phyloP scores from a whole-genome alignment of 2,888 invertebrate genomes.

The Nephrotoma flavescens region DNA sequence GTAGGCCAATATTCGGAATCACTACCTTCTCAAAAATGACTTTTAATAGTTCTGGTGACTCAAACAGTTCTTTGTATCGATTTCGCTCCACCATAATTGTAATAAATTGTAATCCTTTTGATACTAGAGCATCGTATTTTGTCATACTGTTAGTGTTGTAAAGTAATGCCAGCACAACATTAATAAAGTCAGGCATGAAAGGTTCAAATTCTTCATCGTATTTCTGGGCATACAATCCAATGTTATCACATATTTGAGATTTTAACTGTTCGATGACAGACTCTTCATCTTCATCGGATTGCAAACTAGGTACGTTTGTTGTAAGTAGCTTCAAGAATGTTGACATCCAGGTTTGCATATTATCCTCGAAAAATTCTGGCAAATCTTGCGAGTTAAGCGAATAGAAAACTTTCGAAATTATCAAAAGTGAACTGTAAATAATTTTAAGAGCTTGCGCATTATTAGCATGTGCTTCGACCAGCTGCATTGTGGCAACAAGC shows the following conservation, averaged over 20 bases:
- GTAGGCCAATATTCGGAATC: conserved; percentile 92
- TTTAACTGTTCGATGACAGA: conserved; percentile 82
- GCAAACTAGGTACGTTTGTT: conserved; percentile 58
- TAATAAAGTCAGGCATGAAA: conserved; percentile 84
- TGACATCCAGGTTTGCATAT: conserved; percentile 91
- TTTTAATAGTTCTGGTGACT: conserved; percentile 70
- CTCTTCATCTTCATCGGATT: conserved; percentile 68
- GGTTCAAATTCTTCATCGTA: conserved; percentile 95
- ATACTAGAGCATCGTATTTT: conserved; percentile 89
- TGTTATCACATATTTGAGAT: conserved; percentile 92
- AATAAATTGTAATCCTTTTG: conserved; percentile 89
- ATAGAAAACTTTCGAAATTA: conserved; percentile 91
- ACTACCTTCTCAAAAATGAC: conserved; percentile 97
- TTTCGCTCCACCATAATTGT: conserved; percentile 86
- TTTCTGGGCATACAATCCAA: conserved; percentile 88
- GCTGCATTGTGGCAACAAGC: conserved; percentile 73
- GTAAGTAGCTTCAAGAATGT: conserved; percentile 71
- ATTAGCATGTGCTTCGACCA: conserved; percentile 60
- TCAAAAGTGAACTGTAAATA: conserved; percentile 75
- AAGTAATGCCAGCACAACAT: conserved; percentile 82
- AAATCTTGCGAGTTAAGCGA: conserved; percentile 95
- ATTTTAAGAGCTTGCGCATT: conserved; percentile 70
- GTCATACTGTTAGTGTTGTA: conserved; percentile 70
- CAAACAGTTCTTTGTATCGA: conserved; percentile 77
- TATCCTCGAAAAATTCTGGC: conserved; percentile 98